Evolutionary conservation across 2,113 vertebrate species (phyloP), one percentile per base, ranked within the genome.

Genomic region (Dicerorhinus sumatrensis): DNA sequence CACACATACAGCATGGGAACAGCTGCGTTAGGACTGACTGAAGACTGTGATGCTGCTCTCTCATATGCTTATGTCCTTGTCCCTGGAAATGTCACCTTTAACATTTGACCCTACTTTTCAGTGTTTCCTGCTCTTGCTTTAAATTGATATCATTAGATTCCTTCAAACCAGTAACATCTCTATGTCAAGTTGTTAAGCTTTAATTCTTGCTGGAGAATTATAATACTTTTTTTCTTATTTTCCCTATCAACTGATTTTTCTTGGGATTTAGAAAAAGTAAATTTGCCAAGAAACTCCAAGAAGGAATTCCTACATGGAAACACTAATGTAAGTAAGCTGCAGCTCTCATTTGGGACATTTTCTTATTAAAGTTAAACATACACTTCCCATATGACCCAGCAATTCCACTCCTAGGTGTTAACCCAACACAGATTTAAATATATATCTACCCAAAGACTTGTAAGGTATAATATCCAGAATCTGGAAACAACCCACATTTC

Each of bases 341-440:
- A 81, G 10, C 81, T 80, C 42, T 94, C 51, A 31, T 60, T 73
- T 69, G 27, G 56, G 65, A 31, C 18, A 27, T 73, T 93, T 94
- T 92, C 46, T 33, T 92, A 60, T 70, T 70, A 58, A 79, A 95
- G 63, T 85, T 91, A 94, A 77, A 58, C 60, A 62, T 89, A 54
- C 3, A 70, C 33, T 81, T 89, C 16, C 39, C 25, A 11, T 69
- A 80, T 76, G 33, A 72, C 12, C 33, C 20, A 80, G 33, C 20
- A 73, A 14, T 85, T 96, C 33, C 11, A 31, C 11, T 76, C 21
- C 5, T 72, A 82, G 33, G 3, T 77, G 56, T 92, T 91, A 93
- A 63, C 63, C 17, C 62, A 86, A 9, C 39, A 86, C 70, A 84
- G 84, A 65, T 89, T 89, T 91, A 96, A 62, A 84, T 95, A 42